Evolutionary conservation across 2,113 vertebrate genomes (phyloP).

Genomic region (Pseudorectes ferrugineus): DNA sequence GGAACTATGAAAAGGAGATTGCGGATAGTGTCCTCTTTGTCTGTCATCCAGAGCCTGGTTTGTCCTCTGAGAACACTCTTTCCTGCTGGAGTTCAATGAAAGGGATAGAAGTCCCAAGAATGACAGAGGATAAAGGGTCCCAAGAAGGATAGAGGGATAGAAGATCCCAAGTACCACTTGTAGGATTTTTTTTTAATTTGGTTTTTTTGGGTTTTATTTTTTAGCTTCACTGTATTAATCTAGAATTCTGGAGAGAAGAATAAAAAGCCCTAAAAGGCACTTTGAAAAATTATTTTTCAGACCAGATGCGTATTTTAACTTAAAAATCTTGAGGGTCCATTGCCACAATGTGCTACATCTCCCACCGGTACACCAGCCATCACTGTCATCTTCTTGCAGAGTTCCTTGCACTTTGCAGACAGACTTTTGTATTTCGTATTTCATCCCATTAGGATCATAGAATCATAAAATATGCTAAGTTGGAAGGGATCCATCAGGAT

Average conservation of each 20-base stretch:
- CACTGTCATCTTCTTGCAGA: rapidly evolving
- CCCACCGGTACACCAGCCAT: neutral
- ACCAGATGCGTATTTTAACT: neutral
- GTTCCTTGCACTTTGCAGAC: neutral
- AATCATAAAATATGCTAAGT: neutral
- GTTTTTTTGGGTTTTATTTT: neutral
- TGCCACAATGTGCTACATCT: neutral
- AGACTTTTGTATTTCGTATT: neutral
- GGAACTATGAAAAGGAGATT: neutral
- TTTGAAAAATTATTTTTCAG: neutral
- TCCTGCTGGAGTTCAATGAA: neutral
- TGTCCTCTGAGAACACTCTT: neutral
- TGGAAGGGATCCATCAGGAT: too few relatives aligned
- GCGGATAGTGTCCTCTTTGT: rapidly evolving
- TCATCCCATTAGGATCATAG: neutral
- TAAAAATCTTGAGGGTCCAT: neutral
- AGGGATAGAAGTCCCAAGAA: neutral
- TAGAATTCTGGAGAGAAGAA: neutral
- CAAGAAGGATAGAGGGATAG: neutral
- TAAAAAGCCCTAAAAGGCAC: neutral
- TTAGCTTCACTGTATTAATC: neutral
- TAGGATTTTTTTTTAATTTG: neutral
- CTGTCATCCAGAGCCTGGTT: neutral
- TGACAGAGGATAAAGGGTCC: neutral
- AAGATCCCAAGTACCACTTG: neutral